Conservation (phyloP, 2,797 vertebrate species). For the Halcyon leucocephala region DNA sequence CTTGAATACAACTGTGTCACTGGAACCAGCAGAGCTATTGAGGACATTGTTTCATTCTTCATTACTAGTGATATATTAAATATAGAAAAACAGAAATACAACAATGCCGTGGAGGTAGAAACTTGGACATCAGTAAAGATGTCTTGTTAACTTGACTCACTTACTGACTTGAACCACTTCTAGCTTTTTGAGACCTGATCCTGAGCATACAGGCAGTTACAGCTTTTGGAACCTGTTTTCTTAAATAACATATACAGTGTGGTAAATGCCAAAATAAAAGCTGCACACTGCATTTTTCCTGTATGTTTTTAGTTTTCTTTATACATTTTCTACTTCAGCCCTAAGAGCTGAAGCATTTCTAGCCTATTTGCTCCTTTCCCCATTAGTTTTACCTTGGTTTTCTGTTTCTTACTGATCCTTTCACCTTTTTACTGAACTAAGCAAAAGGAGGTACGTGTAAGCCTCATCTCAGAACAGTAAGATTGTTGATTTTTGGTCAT, state of each 20-base stretch:
- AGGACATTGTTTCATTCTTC: background rate
- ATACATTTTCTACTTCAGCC: background rate
- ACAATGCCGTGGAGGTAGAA: background rate
- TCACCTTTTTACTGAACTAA: background rate
- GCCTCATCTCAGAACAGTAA: background rate
- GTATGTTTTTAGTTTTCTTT: background rate
- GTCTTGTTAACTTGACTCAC: background rate
- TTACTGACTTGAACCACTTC: background rate
- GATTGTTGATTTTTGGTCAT: background rate
- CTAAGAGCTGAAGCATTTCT: background rate
- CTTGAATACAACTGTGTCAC: background rate
- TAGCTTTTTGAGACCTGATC: background rate
- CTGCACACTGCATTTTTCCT: background rate
- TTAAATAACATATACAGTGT: background rate
- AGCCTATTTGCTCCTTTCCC: background rate
- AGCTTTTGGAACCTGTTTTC: background rate
- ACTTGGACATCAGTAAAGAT: background rate
- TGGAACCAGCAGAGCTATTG: background rate
- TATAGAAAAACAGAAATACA: background rate
- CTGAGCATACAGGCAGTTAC: background rate
- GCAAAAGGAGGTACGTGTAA: background rate
- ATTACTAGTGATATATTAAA: background rate
- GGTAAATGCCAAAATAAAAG: background rate
- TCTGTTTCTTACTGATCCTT: background rate
- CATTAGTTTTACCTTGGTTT: background rate